Percentiles rank a stretch among this genome's conserved stretches.
These are phyloP conservation scores for Lepidostoma basale DNA, from an alignment of 1,140 invertebrate genomes.

Conservation along the genomic window DNA sequence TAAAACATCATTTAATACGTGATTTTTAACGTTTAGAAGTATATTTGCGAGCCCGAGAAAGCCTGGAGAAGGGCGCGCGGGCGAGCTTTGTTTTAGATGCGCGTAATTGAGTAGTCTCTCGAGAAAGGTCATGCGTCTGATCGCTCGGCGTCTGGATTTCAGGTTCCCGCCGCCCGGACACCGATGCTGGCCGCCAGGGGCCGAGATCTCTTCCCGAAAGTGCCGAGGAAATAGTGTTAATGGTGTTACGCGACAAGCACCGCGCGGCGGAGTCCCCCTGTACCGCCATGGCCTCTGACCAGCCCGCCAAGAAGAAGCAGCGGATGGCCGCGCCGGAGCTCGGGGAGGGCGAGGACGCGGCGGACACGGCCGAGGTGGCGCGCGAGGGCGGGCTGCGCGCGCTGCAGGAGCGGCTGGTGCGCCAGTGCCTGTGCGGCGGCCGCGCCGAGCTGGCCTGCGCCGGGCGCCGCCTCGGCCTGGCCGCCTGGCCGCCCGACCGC, in stretches of 20 bases:
- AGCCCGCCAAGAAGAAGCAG: conserved; percentile 78
- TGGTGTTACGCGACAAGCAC: conserved; percentile 46
- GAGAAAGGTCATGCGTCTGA: conserved; percentile 57
- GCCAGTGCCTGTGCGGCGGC: conserved; percentile 79
- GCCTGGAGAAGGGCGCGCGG: neutral
- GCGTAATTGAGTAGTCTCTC: conserved; percentile 60
- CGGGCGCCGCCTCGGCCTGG: conserved; percentile 69
- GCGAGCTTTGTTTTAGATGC: conserved; percentile 54
- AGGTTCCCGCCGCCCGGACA: conserved; percentile 1
- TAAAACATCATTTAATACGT: neutral
- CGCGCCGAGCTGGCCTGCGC: conserved; percentile 69
- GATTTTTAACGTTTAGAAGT: neutral
- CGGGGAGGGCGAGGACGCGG: conserved; percentile 60
- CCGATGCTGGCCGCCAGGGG: conserved; percentile 13
- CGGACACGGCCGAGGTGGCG: conserved; percentile 57
- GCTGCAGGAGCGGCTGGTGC: conserved; percentile 69
- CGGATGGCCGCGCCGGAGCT: conserved; percentile 65
- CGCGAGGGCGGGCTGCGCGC: too few relatives aligned
- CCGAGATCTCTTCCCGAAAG: conserved; percentile 25
- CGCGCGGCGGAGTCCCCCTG: conserved; percentile 42
- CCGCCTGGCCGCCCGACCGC: conserved; percentile 74
- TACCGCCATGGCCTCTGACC: conserved; percentile 67
- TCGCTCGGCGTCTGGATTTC: conserved; percentile 19
- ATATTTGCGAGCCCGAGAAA: neutral
- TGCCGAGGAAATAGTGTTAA: conserved; percentile 39